phyloP scores from a whole-genome alignment of 92 coral and sea anemone genomes.

The Micromussa lordhowensis region DNA sequence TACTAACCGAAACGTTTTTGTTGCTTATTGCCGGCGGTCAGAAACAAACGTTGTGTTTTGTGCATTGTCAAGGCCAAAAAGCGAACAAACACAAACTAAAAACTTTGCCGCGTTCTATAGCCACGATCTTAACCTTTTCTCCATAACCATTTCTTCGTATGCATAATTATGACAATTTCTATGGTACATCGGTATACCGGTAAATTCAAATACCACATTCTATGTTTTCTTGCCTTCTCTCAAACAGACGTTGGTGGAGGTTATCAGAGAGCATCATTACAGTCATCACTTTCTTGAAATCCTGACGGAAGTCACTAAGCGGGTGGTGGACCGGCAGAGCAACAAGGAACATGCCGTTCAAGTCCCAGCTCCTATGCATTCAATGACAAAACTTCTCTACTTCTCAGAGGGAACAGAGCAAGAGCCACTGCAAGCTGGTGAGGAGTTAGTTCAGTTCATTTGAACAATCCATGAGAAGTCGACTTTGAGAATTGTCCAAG shows the following conservation, averaged over 20 bases:
- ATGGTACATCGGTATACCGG: too few relatives aligned
- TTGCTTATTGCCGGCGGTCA: too few relatives aligned
- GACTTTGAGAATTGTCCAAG: too few relatives aligned
- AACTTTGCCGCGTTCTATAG: too few relatives aligned
- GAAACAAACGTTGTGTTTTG: too few relatives aligned
- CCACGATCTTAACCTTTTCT: too few relatives aligned
- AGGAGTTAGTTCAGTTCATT: neutral
- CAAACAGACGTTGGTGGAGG: constrained; percentile 42
- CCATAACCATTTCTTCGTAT: too few relatives aligned
- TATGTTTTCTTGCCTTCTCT: neutral
- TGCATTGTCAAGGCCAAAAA: too few relatives aligned
- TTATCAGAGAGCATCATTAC: constrained; percentile 42
- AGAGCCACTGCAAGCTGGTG: neutral
- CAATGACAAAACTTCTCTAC: constrained; percentile 38
- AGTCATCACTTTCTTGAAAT: constrained; percentile 55
- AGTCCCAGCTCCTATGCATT: constrained; percentile 48
- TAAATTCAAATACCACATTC: neutral
- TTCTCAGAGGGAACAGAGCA: neutral
- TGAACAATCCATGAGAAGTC: neutral
- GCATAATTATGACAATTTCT: too few relatives aligned
- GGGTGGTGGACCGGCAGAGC: constrained; percentile 42
- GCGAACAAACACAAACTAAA: too few relatives aligned
- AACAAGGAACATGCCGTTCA: constrained; percentile 5
- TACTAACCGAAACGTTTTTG: too few relatives aligned
- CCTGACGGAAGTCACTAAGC: constrained; percentile 62